Base-by-base conservation (phyloP, 2,888 invertebrate species). In the Gortyna flavago region DNA sequence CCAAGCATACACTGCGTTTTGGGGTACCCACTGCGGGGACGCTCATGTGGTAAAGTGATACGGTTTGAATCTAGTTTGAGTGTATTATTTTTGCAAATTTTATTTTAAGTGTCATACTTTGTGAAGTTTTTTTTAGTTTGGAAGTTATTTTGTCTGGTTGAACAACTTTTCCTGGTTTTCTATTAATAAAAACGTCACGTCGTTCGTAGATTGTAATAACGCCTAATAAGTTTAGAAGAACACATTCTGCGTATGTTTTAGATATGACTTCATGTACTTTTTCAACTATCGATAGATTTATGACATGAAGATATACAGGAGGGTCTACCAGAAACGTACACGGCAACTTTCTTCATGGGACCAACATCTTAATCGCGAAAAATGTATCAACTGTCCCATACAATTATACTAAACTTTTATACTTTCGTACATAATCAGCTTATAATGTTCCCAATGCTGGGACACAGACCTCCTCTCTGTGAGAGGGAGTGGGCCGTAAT, bases 1-100 rank as follows among this genome's bases (percentile, higher is more conserved):
- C 96, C 96, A 96, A 96, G 95, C 96, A 93, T 95, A 94, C 95
- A 95, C 92, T 95, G 94, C 94, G 93, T 93, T 95, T 94, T 94
- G 94, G 93, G 95, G 94, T 90, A 93, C 93, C 91, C 92, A 90
- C 90, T 93, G 93, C 80, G 93, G 91, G 95, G 88, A 94, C 92
- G 87, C 73, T 92, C 91, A 90, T 9, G 85, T 54, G 75, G 89
- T 87, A 81, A 88, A 85, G 85, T 88, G 84, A 71, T 85, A 79
- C 76, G 2, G 8, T 18, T 72, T 67, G 5, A 13, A 41, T 57
- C 13, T 67, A 70, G 48, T 69, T 76, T 25, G 1, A 16, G 25
- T 32, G 25, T 54, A 32, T 29, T 80, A 62, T 77, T 25, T 67
- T 70, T n/a, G 0, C 11, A 59, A 38, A 41, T 41, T 79, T 75